Conservation (phyloP, 2,797 vertebrate species). For the Amphiprion clarkii region DNA sequence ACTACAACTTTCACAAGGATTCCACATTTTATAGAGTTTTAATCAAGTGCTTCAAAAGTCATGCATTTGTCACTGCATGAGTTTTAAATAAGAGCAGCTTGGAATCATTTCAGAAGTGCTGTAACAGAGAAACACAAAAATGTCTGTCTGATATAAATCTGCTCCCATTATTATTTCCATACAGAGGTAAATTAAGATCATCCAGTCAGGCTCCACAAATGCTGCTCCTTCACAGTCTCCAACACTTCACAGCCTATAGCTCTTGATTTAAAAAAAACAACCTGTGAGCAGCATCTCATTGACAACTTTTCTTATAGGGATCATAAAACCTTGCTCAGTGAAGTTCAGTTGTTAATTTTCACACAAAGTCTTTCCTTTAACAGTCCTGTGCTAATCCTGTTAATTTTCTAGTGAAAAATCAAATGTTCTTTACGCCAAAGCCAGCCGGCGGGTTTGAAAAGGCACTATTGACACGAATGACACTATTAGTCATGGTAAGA, state of each 20-base stretch:
- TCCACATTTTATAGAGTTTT: slow-evolving; percentile 28
- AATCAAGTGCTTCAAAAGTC: slow-evolving; percentile 20
- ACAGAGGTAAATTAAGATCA: slow-evolving; percentile 7
- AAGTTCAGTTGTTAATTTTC: slow-evolving; percentile 1
- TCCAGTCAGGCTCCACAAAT: background rate
- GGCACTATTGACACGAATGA: no score
- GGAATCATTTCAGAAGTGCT: background rate
- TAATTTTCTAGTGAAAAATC: no score
- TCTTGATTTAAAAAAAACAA: background rate
- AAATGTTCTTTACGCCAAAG: background rate
- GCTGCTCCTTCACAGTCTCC: background rate
- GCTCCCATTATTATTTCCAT: slow-evolving; percentile 3
- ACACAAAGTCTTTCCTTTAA: background rate
- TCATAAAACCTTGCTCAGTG: slow-evolving; percentile 17
- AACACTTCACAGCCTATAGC: background rate
- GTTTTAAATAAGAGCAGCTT: slow-evolving; percentile 3
- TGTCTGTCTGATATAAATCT: background rate
- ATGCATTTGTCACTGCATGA: slow-evolving; percentile 1
- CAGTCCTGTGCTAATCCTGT: slow-evolving; percentile 16
- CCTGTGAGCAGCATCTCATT: slow-evolving; percentile 1
- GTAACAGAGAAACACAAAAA: background rate
- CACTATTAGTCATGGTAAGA: no score
- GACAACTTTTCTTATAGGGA: slow-evolving; percentile 11
- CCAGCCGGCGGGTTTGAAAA: no score
- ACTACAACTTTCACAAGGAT: slow-evolving; percentile 24